Evolutionary conservation across 2,888 invertebrate genomes (phyloP).

Genomic region (Lepidochrysops patricia): DNA sequence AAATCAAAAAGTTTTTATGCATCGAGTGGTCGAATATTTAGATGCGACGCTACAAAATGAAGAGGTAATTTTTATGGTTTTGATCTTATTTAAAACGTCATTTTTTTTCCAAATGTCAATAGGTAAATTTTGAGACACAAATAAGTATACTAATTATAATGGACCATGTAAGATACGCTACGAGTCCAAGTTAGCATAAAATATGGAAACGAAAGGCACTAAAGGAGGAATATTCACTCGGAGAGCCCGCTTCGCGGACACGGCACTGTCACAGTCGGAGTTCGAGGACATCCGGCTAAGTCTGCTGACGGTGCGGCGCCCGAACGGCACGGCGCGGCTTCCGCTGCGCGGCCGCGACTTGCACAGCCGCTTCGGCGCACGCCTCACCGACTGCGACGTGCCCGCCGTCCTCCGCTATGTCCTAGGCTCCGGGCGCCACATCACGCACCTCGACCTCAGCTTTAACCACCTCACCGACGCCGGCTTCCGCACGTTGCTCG

Average conservation of each 20-base stretch:
- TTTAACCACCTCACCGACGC: conserved; percentile 73
- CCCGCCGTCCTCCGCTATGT: conserved; percentile 64
- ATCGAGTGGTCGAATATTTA: no score
- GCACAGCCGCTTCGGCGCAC: conserved; percentile 48
- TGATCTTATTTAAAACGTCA: no score
- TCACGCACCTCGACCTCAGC: conserved; percentile 67
- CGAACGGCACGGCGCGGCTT: conserved; percentile 67
- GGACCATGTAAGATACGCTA: no score
- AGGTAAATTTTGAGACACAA: no score
- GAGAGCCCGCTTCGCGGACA: not conserved
- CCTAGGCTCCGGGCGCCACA: conserved; percentile 46
- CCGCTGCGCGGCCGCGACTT: conserved; percentile 70
- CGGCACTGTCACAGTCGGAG: not conserved
- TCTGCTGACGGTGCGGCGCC: conserved; percentile 43
- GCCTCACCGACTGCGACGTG: conserved; percentile 66
- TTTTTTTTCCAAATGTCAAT: no score
- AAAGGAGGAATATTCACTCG: not conserved
- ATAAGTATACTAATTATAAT: no score
- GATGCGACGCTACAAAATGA: no score
- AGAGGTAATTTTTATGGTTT: no score
- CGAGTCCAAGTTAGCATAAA: not conserved
- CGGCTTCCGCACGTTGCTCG: conserved; percentile 52
- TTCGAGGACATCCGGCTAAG: not conserved
- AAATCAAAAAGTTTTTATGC: no score
- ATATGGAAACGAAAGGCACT: not conserved